These are phyloP conservation scores for Pluvialis apricaria DNA, from an alignment of 2,113 vertebrate genomes.

Conservation along the genomic window DNA sequence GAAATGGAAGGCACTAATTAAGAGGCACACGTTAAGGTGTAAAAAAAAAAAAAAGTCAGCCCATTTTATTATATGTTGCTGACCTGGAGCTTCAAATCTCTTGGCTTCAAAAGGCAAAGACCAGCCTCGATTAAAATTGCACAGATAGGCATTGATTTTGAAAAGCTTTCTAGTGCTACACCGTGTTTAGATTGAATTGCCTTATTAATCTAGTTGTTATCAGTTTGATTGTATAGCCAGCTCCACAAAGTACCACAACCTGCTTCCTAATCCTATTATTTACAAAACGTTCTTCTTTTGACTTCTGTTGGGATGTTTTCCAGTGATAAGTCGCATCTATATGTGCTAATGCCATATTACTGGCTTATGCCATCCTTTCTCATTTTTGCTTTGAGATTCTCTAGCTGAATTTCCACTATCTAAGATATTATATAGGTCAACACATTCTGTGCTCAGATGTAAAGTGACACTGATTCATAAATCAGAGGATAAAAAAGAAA, in stretches of 20 bases:
- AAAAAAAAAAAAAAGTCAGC: neutral
- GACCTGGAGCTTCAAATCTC: conserved; percentile 57
- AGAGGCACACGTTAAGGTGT: neutral
- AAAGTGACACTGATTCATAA: conserved; percentile 21
- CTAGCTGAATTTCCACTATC: conserved; percentile 28
- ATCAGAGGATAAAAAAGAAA: neutral
- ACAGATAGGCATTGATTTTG: conserved; percentile 65
- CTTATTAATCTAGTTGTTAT: conserved; percentile 69
- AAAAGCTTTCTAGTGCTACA: conserved; percentile 52
- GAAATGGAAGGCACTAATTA: conserved; percentile 51
- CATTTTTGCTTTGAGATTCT: conserved; percentile 7
- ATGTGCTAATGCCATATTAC: conserved; percentile 23
- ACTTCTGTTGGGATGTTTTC: conserved; percentile 37
- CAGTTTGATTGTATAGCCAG: conserved; percentile 62
- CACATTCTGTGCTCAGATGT: conserved; percentile 12
- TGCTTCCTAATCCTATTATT: conserved; percentile 54
- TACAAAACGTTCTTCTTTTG: conserved; percentile 10
- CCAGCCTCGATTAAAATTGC: conserved; percentile 62
- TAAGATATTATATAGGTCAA: conserved; percentile 51
- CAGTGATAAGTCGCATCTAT: neutral
- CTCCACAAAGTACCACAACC: conserved; percentile 16
- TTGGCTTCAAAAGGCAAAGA: conserved; percentile 66
- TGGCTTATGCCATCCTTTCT: conserved; percentile 19
- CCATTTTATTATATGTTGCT: conserved; percentile 50
- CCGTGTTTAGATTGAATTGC: conserved; percentile 47